Conservation (phyloP, 2,888 invertebrate genomes). For the Drosophila engyochracea region DNA sequence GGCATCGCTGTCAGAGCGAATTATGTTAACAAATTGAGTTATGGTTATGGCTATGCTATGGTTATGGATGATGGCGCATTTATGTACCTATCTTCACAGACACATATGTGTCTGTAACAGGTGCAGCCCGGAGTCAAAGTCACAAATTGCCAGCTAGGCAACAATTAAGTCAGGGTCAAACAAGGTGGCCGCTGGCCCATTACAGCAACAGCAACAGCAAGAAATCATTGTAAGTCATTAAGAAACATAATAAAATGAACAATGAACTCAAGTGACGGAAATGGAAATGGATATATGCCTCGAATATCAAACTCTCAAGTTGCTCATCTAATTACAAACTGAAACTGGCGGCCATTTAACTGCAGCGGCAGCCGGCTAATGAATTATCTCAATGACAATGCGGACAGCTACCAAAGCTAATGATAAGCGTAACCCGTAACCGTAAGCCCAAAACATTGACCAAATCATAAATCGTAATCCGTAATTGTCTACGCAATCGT, state of each 20-base stretch:
- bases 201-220: conserved; percentile 14
- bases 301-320: conserved; percentile 16
- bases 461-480: background rate
- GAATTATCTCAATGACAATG: conserved; percentile 68
- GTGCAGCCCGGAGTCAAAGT: conserved; percentile 45
- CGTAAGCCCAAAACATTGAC: conserved; percentile 18
- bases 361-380: conserved; percentile 53
- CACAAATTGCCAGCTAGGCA: conserved; percentile 24
- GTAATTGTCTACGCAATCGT: conserved; percentile 13
- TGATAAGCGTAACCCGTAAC: conserved; percentile 39
- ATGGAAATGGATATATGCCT: conserved; percentile 25
- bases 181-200: conserved; percentile 27
- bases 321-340: conserved; percentile 50
- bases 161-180: conserved; percentile 58
- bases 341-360: conserved; percentile 43
- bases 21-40: conserved; percentile 70
- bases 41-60: conserved; percentile 29
- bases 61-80: conserved; percentile 57
- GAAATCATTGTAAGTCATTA: conserved; percentile 66
- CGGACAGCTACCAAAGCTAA: conserved; percentile 33
- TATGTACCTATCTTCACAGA: conserved; percentile 2
- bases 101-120: conserved; percentile 32
- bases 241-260: conserved; percentile 30
- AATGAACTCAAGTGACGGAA: conserved; percentile 42
- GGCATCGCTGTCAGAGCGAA: conserved; percentile 61